Percentiles rank a stretch among this genome's conserved stretches.
Evolutionary conservation across 2,113 vertebrate genomes (phyloP).

Genomic region (Peromyscus polionotus): DNA sequence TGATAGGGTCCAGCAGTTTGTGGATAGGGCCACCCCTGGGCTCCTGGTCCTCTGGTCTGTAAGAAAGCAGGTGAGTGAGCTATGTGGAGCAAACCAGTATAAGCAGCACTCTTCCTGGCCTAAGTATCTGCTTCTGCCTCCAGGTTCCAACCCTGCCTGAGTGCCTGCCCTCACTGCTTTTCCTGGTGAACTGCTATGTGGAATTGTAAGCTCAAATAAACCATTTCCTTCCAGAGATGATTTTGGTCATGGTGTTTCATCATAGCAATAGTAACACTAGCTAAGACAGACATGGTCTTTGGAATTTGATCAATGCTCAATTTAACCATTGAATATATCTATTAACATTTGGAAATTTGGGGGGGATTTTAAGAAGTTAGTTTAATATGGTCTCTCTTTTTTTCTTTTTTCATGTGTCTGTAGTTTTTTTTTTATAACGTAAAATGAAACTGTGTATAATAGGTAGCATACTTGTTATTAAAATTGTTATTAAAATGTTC

Average conservation of each 20-base stretch:
- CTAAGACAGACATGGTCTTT: background rate
- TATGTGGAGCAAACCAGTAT: background rate
- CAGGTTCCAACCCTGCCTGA: background rate
- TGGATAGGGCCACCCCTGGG: background rate
- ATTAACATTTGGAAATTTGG: background rate
- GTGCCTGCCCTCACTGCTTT: background rate
- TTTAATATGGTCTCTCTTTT: background rate
- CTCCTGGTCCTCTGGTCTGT: background rate
- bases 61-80: background rate
- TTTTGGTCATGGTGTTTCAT: background rate
- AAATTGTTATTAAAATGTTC: slow-evolving; percentile 11
- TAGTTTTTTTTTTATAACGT: background rate
- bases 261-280: background rate
- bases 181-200: background rate
- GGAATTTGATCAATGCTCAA: background rate
- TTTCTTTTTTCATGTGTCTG: background rate
- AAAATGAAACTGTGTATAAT: background rate
- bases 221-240: background rate
- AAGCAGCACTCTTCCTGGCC: background rate
- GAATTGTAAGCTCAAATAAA: background rate
- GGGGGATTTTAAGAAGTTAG: background rate
- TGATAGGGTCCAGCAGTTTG: background rate
- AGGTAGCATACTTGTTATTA: background rate
- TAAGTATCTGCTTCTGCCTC: background rate
- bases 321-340: background rate